Conservation (phyloP, 2,888 invertebrate genomes). For the Polylopha cassiicola region DNA sequence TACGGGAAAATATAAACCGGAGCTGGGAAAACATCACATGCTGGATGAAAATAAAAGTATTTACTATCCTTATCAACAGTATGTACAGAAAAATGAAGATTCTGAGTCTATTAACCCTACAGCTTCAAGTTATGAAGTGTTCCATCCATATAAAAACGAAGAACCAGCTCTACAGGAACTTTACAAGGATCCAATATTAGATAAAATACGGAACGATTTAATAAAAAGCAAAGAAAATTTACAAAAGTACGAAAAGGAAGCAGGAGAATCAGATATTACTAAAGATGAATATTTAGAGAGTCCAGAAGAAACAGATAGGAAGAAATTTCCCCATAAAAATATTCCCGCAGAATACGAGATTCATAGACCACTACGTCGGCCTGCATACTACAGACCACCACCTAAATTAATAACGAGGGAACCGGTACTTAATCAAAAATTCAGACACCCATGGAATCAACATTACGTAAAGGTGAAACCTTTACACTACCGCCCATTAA, state of each 20-base stretch:
- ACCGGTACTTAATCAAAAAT: conserved; percentile 52
- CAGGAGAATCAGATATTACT: conserved; percentile 49
- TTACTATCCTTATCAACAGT: conserved; percentile 49
- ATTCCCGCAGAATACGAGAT: conserved; percentile 54
- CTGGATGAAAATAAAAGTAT: conserved; percentile 38
- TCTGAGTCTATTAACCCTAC: conserved; percentile 43
- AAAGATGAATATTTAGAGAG: conserved; percentile 60
- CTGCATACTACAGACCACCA: conserved; percentile 54
- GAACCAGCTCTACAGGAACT: conserved; percentile 53
- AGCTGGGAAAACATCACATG: conserved; percentile 54
- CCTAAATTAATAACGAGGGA: conserved; percentile 41
- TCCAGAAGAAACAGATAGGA: conserved; percentile 53
- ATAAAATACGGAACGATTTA: conserved; percentile 54
- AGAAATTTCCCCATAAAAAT: conserved; percentile 56
- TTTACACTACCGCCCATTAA: conserved; percentile 59
- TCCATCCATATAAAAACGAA: conserved; percentile 65
- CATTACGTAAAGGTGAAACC: conserved; percentile 63
- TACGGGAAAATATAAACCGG: conserved; percentile 44
- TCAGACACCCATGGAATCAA: conserved; percentile 66
- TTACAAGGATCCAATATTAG: conserved; percentile 56
- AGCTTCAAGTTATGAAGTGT: conserved; percentile 56
- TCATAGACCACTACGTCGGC: conserved; percentile 55
- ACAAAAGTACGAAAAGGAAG: conserved; percentile 55
- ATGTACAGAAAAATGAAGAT: conserved; percentile 38
- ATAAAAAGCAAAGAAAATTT: conserved; percentile 48